Evolutionary conservation across 2,113 vertebrate genomes (phyloP).

Genomic region (Noctilio leporinus): DNA sequence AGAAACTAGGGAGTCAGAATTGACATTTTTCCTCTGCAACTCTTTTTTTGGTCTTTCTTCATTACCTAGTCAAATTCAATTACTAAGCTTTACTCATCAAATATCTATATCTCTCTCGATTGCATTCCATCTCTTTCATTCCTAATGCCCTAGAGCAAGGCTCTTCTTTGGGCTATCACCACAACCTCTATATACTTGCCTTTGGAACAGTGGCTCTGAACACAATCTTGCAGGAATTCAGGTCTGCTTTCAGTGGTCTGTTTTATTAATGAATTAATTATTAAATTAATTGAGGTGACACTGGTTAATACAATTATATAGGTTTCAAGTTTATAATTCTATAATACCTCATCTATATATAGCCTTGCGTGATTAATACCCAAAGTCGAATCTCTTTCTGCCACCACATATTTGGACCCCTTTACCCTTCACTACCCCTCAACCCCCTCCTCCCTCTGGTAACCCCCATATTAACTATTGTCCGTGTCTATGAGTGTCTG

Average conservation of each 20-base stretch:
- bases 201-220: not conserved
- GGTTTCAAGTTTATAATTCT: too few relatives aligned
- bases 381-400: not conserved
- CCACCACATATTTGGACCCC: not conserved
- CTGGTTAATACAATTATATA: not conserved
- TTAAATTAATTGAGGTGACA: not conserved
- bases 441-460: not conserved
- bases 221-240: not conserved
- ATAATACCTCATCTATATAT: not conserved
- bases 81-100: not conserved
- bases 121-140: not conserved
- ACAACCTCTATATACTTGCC: not conserved
- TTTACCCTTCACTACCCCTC: not conserved
- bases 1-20: not conserved
- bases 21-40: not conserved
- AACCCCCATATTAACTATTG: not conserved
- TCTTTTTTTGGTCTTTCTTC: not conserved
- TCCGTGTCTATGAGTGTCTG: not conserved
- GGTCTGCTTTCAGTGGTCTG: not conserved
- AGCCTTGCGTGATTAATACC: not conserved
- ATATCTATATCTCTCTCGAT: not conserved
- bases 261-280: not conserved
- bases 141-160: not conserved
- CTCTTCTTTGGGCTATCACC: not conserved
- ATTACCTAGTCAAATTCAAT: not conserved